Conservation (phyloP, 35 echinoderm and acorn worm genomes). For the Heliocidaris erythrogramma region DNA sequence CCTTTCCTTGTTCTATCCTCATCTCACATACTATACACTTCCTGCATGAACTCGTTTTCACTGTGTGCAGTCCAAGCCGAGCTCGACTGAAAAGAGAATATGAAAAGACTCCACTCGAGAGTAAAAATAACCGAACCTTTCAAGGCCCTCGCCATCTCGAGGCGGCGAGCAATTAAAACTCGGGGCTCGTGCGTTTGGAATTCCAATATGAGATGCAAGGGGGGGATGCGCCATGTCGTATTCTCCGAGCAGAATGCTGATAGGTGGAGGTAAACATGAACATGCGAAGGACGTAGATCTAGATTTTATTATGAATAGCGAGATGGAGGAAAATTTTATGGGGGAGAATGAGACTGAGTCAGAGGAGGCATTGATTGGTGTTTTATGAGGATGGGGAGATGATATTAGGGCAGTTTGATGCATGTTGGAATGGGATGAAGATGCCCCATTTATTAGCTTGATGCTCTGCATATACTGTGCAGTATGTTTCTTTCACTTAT, state of each 20-base stretch:
- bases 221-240: neutral
- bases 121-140: conserved; percentile 18
- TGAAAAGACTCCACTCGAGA: neutral
- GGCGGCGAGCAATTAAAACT: neutral
- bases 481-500: no score
- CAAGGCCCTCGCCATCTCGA: neutral
- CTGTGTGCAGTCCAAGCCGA: neutral
- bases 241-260: neutral
- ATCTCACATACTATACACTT: neutral
- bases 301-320: neutral
- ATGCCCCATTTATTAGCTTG: neutral
- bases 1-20: neutral
- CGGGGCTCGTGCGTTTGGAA: conserved; percentile 13
- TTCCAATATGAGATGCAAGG: neutral
- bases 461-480: neutral
- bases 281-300: neutral
- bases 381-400: neutral
- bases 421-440: neutral
- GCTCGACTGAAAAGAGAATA: neutral
- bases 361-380: neutral
- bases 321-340: neutral
- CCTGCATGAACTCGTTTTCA: neutral
- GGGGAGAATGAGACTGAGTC: neutral
- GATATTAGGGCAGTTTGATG: neutral
- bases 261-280: neutral